Evolutionary conservation across 2,797 vertebrate species (phyloP).

Genomic region (Macropus fuliginosus): DNA sequence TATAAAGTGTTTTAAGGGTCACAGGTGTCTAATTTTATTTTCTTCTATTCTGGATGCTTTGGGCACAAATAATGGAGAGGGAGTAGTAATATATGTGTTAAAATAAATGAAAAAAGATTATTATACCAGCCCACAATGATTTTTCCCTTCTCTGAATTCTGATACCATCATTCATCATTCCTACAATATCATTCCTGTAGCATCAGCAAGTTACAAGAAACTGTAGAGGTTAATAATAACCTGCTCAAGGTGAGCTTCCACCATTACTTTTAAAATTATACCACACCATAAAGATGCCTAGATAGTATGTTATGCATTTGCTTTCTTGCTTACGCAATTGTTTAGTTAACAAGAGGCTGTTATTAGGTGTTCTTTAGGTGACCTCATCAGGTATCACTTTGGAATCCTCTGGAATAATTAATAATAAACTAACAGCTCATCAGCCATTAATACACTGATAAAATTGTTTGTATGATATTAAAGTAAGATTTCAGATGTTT

Average conservation of each 20-base stretch:
- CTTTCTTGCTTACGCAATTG: background rate
- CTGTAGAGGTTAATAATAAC: background rate
- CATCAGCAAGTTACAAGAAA: background rate
- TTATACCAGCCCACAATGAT: background rate
- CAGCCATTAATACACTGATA: background rate
- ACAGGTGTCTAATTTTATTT: background rate
- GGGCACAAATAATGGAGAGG: background rate
- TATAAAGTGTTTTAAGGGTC: background rate
- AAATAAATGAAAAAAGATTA: background rate
- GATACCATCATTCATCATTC: background rate
- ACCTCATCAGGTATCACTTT: background rate
- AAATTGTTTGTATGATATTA: constrained; percentile 17
- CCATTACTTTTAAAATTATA: background rate
- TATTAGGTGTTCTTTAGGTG: background rate
- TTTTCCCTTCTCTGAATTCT: constrained; percentile 27
- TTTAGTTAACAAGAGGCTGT: background rate
- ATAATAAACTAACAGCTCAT: constrained; percentile 18
- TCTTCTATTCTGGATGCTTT: constrained; percentile 24
- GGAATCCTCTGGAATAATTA: background rate
- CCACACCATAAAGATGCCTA: background rate
- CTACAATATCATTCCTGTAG: background rate
- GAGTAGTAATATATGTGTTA: background rate
- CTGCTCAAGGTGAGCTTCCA: background rate
- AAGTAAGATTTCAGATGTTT: background rate
- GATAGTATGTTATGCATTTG: background rate